Percentiles rank a stretch among this genome's conserved stretches.
Evolutionary conservation across 2,797 vertebrate genomes (phyloP).

Genomic region (Lacerta agilis): DNA sequence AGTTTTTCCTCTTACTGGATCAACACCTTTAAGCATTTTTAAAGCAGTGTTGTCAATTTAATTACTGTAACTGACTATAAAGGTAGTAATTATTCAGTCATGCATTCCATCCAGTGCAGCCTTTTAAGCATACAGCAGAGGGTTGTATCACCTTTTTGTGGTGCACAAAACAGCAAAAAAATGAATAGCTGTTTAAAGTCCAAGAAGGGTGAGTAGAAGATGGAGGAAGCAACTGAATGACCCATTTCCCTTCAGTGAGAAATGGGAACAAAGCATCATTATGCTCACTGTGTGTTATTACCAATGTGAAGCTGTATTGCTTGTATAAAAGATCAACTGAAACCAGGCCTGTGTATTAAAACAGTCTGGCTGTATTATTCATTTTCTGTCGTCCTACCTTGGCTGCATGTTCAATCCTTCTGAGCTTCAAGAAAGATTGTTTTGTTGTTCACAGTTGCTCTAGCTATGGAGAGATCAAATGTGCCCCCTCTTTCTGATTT

Average conservation of each 20-base stretch:
- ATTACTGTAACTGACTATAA: constrained; percentile 38
- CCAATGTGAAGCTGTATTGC: neutral
- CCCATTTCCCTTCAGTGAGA: neutral
- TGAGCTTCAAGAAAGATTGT: neutral
- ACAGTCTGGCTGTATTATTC: neutral
- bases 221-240: constrained; percentile 10
- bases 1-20: neutral
- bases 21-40: neutral
- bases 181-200: constrained; percentile 55
- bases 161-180: constrained; percentile 20
- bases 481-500: too few species aligned
- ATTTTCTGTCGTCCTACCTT: neutral
- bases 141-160: constrained; percentile 30
- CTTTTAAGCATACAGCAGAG: fast-evolving
- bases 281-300: neutral
- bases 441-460: neutral
- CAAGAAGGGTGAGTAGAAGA: neutral
- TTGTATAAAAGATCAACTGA: neutral
- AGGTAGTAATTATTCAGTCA: constrained; percentile 17
- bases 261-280: neutral
- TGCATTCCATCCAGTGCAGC: constrained; percentile 3
- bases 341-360: neutral
- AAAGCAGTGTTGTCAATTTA: constrained; percentile 31
- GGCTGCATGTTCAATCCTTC: neutral
- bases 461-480: neutral